These are phyloP conservation scores for Metopia argyrocephala DNA, from an alignment of 2,888 invertebrate species.

Conservation along the genomic window DNA sequence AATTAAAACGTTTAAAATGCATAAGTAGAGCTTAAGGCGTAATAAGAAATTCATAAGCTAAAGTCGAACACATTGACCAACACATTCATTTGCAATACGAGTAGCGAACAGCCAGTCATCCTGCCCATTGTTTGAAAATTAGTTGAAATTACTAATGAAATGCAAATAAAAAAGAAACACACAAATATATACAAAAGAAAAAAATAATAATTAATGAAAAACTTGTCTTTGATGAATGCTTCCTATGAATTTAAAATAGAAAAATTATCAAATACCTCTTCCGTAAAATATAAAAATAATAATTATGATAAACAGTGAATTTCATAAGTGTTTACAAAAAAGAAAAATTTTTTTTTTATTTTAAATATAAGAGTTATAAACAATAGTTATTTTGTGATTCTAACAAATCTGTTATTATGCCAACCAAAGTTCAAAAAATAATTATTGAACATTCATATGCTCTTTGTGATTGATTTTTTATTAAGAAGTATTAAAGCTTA, in stretches of 20 bases:
- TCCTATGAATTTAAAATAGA: conserved; percentile 28
- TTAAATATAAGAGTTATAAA: no score
- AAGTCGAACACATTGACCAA: background rate
- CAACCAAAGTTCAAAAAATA: no score
- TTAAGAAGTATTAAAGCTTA: no score
- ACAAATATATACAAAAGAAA: background rate
- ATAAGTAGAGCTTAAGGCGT: background rate
- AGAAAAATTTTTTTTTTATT: conserved; percentile 3
- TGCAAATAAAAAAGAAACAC: background rate
- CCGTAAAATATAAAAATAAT: conserved; percentile 13
- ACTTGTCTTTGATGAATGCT: conserved; percentile 34
- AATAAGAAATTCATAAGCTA: conserved; percentile 15
- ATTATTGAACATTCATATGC: no score
- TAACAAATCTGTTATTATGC: no score
- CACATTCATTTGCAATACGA: background rate
- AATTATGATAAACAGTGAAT: background rate
- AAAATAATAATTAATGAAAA: background rate
- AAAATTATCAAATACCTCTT: conserved; percentile 11
- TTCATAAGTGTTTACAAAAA: background rate
- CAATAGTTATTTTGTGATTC: no score
- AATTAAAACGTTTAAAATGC: background rate
- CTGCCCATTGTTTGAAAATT: conserved; percentile 1
- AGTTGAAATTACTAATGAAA: conserved; percentile 25
- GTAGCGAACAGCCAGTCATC: background rate
- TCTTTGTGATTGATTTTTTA: no score